Conservation (phyloP, 92 coral and sea anemone genomes). For the Meandrina meandrites region DNA sequence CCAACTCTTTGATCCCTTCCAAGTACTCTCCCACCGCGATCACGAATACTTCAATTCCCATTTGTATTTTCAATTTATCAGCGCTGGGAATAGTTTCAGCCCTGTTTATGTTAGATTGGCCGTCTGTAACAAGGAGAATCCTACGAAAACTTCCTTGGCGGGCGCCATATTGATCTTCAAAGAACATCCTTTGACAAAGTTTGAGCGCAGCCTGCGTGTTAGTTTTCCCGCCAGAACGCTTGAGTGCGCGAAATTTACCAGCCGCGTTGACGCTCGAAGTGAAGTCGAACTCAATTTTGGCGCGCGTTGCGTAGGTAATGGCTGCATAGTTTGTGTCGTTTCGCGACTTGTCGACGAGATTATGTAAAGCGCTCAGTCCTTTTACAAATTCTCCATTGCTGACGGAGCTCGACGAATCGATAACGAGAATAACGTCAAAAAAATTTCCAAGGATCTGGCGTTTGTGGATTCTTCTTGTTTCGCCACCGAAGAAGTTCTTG, state of each 20-base stretch:
- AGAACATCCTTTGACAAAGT: slow-evolving; percentile 56
- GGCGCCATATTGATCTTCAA: slow-evolving; percentile 50
- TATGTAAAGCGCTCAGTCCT: slow-evolving; percentile 56
- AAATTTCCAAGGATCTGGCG: slow-evolving; percentile 50
- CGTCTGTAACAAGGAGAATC: slow-evolving; percentile 80
- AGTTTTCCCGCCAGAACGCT: slow-evolving; percentile 87
- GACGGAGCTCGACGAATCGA: slow-evolving; percentile 85
- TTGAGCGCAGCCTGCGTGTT: slow-evolving; percentile 86
- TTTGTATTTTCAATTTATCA: slow-evolving; percentile 42
- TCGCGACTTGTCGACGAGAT: slow-evolving; percentile 55
- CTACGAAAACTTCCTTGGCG: slow-evolving; percentile 69
- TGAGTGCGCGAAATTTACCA: slow-evolving; percentile 53
- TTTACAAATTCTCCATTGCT: slow-evolving; percentile 62
- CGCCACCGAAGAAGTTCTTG: slow-evolving; percentile 57
- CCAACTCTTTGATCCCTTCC: slow-evolving; percentile 77
- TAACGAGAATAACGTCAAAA: slow-evolving; percentile 68
- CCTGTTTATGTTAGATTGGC: slow-evolving; percentile 77
- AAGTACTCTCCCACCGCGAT: slow-evolving; percentile 85
- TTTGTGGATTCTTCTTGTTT: slow-evolving; percentile 43
- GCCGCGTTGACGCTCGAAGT: slow-evolving; percentile 46
- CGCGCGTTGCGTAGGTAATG: slow-evolving; percentile 72
- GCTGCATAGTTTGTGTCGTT: slow-evolving; percentile 67
- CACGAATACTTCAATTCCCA: slow-evolving; percentile 80
- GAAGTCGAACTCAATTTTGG: slow-evolving; percentile 66
- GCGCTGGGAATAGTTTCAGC: slow-evolving; percentile 70